Evolutionary conservation across 2,113 vertebrate species (phyloP).

Genomic region (Alligator mississippiensis): DNA sequence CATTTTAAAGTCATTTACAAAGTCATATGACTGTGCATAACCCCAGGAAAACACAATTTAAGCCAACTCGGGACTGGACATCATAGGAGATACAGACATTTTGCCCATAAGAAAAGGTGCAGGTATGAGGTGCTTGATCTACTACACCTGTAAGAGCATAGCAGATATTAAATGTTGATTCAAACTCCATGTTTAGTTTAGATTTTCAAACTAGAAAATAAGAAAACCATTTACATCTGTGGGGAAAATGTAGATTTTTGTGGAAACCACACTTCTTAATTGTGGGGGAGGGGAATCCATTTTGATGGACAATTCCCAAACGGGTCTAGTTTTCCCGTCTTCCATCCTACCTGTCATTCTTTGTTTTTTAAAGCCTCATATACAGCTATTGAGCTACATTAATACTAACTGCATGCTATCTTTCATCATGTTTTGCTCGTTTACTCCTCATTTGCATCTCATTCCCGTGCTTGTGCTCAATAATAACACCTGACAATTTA

Average conservation of each 20-base stretch:
- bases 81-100: background rate
- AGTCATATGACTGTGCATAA: background rate
- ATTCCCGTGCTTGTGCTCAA: background rate
- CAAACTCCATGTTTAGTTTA: slow-evolving; percentile 12
- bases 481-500: background rate
- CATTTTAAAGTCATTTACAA: background rate
- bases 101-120: background rate
- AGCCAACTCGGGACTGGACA: background rate
- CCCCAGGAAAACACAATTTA: background rate
- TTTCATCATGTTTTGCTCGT: background rate
- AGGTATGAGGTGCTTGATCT: background rate
- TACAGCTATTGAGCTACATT: rapidly evolving
- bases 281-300: background rate
- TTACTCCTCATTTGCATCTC: background rate
- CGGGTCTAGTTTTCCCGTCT: background rate
- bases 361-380: background rate
- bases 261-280: background rate
- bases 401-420: background rate
- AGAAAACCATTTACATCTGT: too few species aligned
- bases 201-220: background rate
- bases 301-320: background rate
- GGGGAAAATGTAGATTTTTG: background rate
- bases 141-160: background rate
- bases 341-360: background rate
- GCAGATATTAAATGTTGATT: background rate